These are phyloP conservation scores for Prionace glauca DNA, from an alignment of 2,797 vertebrate species.

Conservation along the genomic window DNA sequence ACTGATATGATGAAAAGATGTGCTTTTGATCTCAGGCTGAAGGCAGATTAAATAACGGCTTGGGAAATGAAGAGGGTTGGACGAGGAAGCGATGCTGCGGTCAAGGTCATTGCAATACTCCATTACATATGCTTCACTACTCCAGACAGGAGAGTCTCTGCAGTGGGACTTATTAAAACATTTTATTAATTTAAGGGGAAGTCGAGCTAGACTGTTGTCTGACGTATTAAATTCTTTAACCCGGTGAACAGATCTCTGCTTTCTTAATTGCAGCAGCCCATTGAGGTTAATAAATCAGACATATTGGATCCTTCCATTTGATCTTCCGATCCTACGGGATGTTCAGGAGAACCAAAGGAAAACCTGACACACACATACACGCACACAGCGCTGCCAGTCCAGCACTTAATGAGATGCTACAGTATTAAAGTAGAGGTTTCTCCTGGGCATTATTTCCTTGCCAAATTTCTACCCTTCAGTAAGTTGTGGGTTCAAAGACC, in stretches of 20 bases:
- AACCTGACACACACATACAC: neutral
- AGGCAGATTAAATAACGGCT: neutral
- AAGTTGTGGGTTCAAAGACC: neutral
- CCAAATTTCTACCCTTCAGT: neutral
- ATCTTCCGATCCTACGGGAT: neutral
- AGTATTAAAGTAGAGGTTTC: neutral
- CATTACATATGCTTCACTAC: neutral
- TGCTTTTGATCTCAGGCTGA: neutral
- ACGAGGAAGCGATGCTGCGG: neutral
- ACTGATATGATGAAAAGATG: neutral
- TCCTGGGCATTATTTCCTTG: neutral
- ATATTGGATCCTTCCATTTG: conserved; percentile 13
- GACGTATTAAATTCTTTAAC: neutral
- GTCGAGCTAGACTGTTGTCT: neutral
- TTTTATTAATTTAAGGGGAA: conserved; percentile 25
- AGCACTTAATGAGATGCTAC: neutral
- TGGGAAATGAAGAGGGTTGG: neutral
- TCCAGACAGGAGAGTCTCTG: neutral
- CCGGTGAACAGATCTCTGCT: neutral
- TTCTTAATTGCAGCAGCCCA: neutral
- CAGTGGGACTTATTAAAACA: conserved; percentile 27
- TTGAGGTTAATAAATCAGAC: neutral
- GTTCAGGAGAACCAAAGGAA: neutral
- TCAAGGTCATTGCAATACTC: neutral
- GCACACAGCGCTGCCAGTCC: neutral